A percentile compares a stretch with the other conserved stretches of the same genome.
Conservation (phyloP, 2,797 vertebrate species). For the Sebastes flavidus region DNA sequence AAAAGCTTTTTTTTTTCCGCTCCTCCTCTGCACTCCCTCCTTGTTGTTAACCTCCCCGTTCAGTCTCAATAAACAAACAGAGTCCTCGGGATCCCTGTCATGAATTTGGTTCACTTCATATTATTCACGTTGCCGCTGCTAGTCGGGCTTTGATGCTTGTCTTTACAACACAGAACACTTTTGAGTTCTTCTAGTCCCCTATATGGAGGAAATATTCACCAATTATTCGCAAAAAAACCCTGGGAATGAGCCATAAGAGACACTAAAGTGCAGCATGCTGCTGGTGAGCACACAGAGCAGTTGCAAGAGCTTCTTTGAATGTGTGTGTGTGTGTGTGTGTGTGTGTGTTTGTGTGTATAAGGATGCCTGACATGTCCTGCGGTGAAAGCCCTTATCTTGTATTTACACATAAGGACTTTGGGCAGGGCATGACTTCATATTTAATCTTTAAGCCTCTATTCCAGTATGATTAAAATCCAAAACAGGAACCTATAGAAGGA, state of each 20-base stretch:
- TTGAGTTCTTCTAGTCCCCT: slow-evolving; percentile 24
- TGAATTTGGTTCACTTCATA: slow-evolving; percentile 33
- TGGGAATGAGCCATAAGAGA: slow-evolving; percentile 18
- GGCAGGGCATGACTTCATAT: slow-evolving; percentile 33
- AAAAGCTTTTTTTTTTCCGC: slow-evolving; percentile 14
- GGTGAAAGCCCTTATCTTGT: slow-evolving; percentile 48
- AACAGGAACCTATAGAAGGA: slow-evolving; percentile 23
- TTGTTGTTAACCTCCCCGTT: slow-evolving; percentile 49
- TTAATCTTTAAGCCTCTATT: slow-evolving; percentile 33
- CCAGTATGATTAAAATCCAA: slow-evolving; percentile 26
- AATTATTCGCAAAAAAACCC: slow-evolving; percentile 39
- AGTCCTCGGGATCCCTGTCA: slow-evolving; percentile 22
- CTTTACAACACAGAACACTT: slow-evolving; percentile 34
- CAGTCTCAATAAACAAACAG: slow-evolving; percentile 44
- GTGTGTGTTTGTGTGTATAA: neutral
- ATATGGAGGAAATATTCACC: slow-evolving; percentile 55
- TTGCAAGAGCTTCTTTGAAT: neutral
- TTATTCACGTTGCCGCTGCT: neutral
- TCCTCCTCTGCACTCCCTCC: neutral
- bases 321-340: neutral
- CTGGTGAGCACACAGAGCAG: neutral
- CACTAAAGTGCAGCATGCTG: slow-evolving; percentile 18
- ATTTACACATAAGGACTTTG: slow-evolving; percentile 51
- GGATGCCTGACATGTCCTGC: neutral
- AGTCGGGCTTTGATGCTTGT: slow-evolving; percentile 44